These are phyloP conservation scores for Holcopasites calliopsidis DNA, from an alignment of 1,140 invertebrate genomes.

Conservation along the genomic window DNA sequence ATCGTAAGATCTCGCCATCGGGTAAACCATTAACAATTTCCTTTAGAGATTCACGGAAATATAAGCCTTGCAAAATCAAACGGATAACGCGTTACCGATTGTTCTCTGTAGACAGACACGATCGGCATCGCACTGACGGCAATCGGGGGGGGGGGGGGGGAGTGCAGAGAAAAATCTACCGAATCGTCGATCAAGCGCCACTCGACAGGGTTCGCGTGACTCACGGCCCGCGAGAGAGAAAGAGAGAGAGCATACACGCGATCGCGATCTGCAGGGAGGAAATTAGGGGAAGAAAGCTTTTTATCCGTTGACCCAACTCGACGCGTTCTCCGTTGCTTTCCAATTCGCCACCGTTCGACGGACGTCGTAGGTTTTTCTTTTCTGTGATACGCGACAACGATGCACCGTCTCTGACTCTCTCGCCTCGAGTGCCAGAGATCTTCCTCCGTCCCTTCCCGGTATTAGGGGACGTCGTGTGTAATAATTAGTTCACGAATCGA, in stretches of 20 bases:
- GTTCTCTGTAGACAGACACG: too few species aligned
- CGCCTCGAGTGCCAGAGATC: background rate
- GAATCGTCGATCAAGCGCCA: background rate
- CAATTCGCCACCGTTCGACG: background rate
- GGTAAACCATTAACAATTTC: too few species aligned
- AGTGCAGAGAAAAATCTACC: background rate
- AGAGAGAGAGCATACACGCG: background rate
- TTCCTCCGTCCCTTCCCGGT: background rate
- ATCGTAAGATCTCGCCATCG: too few species aligned
- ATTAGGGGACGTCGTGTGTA: background rate
- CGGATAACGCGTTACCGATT: too few species aligned
- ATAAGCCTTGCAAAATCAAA: too few species aligned
- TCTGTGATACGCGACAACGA: conserved; percentile 47
- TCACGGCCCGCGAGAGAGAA: background rate
- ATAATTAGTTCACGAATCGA: background rate
- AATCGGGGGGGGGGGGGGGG: too few species aligned
- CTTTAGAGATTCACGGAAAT: too few species aligned
- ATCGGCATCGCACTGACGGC: background rate
- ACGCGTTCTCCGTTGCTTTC: background rate
- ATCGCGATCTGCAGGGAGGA: background rate
- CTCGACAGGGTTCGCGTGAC: background rate
- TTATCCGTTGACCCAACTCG: background rate
- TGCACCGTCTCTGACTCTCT: background rate
- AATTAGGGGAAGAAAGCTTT: too few species aligned
- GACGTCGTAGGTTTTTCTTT: conserved; percentile 23